Percentiles rank a stretch among this genome's conserved stretches.
phyloP scores from a whole-genome alignment of 2,113 vertebrate species.

The Nettapus auritus region DNA sequence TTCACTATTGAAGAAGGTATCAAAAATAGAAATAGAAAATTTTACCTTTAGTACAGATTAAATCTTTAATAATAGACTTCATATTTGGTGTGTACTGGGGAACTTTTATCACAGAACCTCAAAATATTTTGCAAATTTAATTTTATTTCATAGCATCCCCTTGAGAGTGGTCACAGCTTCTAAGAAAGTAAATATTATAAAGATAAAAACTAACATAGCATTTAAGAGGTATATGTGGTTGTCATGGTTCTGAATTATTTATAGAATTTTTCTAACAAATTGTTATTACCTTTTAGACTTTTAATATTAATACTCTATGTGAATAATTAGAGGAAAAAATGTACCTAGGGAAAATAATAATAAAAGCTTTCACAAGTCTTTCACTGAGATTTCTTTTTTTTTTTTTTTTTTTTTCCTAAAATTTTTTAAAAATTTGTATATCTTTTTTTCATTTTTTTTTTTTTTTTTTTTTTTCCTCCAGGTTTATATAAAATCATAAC shows the following conservation, averaged over 20 bases:
- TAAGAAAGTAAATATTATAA: neutral
- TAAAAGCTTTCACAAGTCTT: neutral
- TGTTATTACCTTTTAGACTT: neutral
- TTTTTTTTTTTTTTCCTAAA: neutral
- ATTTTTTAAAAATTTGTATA: too few relatives aligned
- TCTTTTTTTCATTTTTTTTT: too few relatives aligned
- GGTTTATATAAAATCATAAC: neutral
- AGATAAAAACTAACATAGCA: neutral
- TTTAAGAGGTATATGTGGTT: neutral
- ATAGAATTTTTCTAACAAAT: neutral
- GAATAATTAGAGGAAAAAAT: neutral
- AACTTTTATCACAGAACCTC: neutral
- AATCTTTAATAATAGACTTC: neutral
- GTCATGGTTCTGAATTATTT: neutral
- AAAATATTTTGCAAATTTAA: neutral
- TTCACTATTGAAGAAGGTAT: neutral
- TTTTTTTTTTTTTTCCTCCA: neutral
- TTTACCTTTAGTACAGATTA: neutral
- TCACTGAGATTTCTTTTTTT: neutral
- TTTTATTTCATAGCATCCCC: neutral
- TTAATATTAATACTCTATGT: neutral
- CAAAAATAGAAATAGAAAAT: neutral
- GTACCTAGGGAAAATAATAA: neutral
- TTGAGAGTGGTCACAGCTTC: neutral
- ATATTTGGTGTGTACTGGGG: neutral